Evolutionary conservation across 2,888 invertebrate species (phyloP).

Genomic region (Anoncus sp.): DNA sequence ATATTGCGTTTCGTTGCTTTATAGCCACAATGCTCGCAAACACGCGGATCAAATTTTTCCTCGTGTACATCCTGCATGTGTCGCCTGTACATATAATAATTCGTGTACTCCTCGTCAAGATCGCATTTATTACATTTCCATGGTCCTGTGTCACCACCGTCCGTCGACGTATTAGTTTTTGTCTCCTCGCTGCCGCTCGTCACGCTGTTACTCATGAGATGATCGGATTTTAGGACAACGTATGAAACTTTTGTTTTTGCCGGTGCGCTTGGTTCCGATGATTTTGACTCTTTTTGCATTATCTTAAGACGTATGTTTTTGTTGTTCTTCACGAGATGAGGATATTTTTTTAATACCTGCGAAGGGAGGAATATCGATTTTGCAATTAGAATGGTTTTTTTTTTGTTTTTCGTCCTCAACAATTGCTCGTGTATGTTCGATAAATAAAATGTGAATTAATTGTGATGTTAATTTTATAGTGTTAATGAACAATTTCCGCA

Average conservation of each 20-base stretch:
- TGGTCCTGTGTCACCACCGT: constrained; percentile 87
- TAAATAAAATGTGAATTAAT: no score
- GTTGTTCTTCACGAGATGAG: constrained; percentile 93
- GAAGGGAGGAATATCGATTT: not conserved
- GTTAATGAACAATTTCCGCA: no score
- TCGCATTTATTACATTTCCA: constrained; percentile 93
- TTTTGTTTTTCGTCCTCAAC: not conserved
- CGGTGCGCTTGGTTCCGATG: constrained; percentile 73
- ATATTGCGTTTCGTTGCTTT: constrained; percentile 90
- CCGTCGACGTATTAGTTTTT: constrained; percentile 79
- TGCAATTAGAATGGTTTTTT: not conserved
- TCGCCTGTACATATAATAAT: constrained; percentile 91
- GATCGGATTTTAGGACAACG: constrained; percentile 83
- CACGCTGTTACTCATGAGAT: constrained; percentile 73
- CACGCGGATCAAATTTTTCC: constrained; percentile 89
- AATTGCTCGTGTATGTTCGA: no score
- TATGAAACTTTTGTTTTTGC: constrained; percentile 83
- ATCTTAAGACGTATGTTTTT: constrained; percentile 95
- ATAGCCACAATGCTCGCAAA: constrained; percentile 94
- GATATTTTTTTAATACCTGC: constrained; percentile 90
- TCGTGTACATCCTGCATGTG: constrained; percentile 93
- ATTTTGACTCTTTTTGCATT: constrained; percentile 86
- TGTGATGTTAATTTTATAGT: no score
- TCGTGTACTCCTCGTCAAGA: constrained; percentile 85
- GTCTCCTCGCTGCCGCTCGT: constrained; percentile 38